These are phyloP conservation scores for Netelia melanura DNA, from an alignment of 2,888 invertebrate genomes.

Conservation along the genomic window DNA sequence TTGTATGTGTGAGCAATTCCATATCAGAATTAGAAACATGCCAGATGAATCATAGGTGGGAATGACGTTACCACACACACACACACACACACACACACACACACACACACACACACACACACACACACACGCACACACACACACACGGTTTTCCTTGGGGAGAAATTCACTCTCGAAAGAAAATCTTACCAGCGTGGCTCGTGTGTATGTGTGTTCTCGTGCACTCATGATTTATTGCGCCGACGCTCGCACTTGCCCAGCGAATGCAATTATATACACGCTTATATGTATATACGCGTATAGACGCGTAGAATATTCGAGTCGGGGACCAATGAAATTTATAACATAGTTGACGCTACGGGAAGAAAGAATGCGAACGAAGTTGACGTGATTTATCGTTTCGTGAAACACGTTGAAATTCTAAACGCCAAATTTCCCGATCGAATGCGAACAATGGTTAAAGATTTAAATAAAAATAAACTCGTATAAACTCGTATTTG, in stretches of 20 bases:
- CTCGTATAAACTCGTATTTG: neutral
- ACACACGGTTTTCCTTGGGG: neutral
- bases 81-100: too few species aligned
- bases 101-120: neutral
- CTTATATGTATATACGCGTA: neutral
- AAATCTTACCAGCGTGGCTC: slow-evolving; percentile 38
- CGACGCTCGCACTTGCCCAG: slow-evolving; percentile 32
- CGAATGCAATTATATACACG: slow-evolving; percentile 58
- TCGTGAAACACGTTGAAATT: neutral
- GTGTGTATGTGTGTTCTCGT: neutral
- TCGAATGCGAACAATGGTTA: neutral
- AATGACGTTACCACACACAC: slow-evolving; percentile 46
- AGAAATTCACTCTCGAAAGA: slow-evolving; percentile 51
- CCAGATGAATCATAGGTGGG: slow-evolving; percentile 62
- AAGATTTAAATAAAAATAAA: neutral
- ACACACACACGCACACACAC: too few species aligned
- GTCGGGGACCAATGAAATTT: slow-evolving; percentile 50
- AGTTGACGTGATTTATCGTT: slow-evolving; percentile 6
- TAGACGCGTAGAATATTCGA: slow-evolving; percentile 15
- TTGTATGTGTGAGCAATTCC: slow-evolving; percentile 5
- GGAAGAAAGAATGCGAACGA: slow-evolving; percentile 1
- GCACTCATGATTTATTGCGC: slow-evolving; percentile 61
- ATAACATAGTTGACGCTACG: slow-evolving; percentile 21
- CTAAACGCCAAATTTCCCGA: neutral
- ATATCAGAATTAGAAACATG: slow-evolving; percentile 63